phyloP scores from a whole-genome alignment of 2,888 invertebrate genomes.

The Trachelus troglodyta region DNA sequence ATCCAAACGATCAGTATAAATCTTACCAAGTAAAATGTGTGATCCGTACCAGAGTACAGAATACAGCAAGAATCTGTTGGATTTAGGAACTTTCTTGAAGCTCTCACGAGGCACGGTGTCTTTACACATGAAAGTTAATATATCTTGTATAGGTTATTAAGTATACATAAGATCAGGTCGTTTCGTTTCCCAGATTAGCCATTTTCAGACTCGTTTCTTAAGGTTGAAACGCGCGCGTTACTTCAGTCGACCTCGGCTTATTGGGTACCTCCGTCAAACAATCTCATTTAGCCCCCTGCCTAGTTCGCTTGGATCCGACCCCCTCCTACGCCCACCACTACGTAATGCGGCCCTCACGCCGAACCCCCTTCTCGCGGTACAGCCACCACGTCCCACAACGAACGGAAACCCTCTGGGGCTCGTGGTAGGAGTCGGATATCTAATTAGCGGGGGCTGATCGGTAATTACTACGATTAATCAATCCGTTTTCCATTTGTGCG shows the following conservation, averaged over 20 bases:
- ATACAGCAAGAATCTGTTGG: neutral
- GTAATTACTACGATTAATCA: constrained; percentile 72
- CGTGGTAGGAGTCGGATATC: constrained; percentile 63
- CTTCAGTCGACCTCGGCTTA: constrained; percentile 27
- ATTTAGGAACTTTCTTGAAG: neutral
- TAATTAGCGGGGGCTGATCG: constrained; percentile 68
- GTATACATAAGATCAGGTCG: neutral
- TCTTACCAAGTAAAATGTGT: neutral
- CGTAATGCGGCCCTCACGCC: constrained; percentile 37
- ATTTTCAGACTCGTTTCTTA: neutral
- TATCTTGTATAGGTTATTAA: neutral
- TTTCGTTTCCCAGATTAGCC: neutral
- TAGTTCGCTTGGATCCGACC: constrained; percentile 36
- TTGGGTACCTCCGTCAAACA: constrained; percentile 60
- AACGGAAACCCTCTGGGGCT: constrained; percentile 55
- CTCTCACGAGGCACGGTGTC: neutral
- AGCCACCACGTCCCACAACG: constrained; percentile 41
- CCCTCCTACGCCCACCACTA: constrained; percentile 32
- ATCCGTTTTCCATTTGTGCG: constrained; percentile 68
- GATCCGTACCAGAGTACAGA: neutral
- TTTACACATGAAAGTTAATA: neutral
- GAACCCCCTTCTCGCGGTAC: constrained; percentile 35
- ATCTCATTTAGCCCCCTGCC: constrained; percentile 60
- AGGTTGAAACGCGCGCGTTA: constrained; percentile 6
- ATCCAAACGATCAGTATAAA: neutral